phyloP scores from a whole-genome alignment of 2,888 invertebrate genomes.

The Carcina quercana region DNA sequence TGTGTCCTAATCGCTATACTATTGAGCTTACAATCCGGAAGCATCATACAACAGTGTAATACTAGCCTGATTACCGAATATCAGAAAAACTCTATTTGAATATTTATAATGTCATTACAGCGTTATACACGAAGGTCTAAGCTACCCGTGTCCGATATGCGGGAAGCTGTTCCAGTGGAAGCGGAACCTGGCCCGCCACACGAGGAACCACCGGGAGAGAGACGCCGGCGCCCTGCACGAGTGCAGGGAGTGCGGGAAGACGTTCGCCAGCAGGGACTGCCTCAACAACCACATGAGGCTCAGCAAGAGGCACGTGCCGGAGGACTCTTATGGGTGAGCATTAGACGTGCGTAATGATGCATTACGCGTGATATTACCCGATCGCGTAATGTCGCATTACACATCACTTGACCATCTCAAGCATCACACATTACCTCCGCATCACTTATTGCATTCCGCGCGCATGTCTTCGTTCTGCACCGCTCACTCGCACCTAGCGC shows the following conservation, averaged over 20 bases:
- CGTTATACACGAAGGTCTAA: constrained; percentile 55
- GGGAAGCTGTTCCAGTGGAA: constrained; percentile 66
- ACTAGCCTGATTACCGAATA: no score
- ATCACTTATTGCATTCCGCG: no score
- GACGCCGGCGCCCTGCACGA: constrained; percentile 47
- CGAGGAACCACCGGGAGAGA: constrained; percentile 49
- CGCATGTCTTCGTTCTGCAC: no score
- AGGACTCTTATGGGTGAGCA: constrained; percentile 49
- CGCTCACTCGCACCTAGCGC: no score
- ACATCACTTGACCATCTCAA: no score
- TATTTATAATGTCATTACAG: constrained; percentile 28
- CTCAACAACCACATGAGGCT: constrained; percentile 59
- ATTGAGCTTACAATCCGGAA: no score
- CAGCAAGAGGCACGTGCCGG: constrained; percentile 52
- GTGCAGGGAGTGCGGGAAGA: constrained; percentile 50
- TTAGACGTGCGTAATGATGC: no score
- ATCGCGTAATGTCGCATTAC: no score
- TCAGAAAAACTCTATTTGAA: background rate
- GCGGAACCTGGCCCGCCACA: constrained; percentile 53
- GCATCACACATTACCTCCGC: no score
- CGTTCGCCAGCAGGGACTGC: constrained; percentile 53
- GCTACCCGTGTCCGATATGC: constrained; percentile 57
- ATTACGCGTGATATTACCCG: no score
- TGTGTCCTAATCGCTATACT: no score
- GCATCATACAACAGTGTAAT: background rate